These are phyloP conservation scores for Linurgus olivaceus DNA, from an alignment of 2,797 vertebrate genomes.

Conservation along the genomic window DNA sequence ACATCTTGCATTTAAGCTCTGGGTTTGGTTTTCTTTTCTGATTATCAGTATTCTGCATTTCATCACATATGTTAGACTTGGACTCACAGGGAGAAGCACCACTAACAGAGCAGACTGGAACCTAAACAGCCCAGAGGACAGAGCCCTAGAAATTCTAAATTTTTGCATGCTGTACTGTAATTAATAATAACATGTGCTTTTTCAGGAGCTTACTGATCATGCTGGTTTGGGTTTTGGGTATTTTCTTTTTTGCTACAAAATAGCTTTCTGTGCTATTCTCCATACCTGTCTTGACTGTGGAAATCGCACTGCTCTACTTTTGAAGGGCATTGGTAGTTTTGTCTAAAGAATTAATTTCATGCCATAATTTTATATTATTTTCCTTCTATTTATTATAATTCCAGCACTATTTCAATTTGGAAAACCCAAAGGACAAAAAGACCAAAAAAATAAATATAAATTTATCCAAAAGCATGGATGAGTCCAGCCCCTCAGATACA, in stretches of 20 bases:
- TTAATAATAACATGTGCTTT: not conserved
- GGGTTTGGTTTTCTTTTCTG: not conserved
- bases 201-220: not conserved
- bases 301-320: not conserved
- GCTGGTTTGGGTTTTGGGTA: rapidly evolving
- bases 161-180: not conserved
- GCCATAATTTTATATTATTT: not conserved
- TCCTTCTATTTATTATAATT: not conserved
- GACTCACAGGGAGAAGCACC: not conserved
- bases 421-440: not conserved
- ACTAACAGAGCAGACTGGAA: not conserved
- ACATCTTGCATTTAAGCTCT: not conserved
- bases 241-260: not conserved
- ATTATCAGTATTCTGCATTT: not conserved
- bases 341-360: not conserved
- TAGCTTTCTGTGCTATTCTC: not conserved
- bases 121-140: not conserved
- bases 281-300: not conserved
- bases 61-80: not conserved
- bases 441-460: not conserved
- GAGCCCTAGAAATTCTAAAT: not conserved
- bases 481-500: not conserved
- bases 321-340: not conserved
- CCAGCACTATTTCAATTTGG: not conserved
- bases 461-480: not conserved